Evolutionary conservation across 1,140 invertebrate genomes (phyloP), one percentile per base, ranked within the genome.

Genomic region (Drosophila kepulauana): DNA sequence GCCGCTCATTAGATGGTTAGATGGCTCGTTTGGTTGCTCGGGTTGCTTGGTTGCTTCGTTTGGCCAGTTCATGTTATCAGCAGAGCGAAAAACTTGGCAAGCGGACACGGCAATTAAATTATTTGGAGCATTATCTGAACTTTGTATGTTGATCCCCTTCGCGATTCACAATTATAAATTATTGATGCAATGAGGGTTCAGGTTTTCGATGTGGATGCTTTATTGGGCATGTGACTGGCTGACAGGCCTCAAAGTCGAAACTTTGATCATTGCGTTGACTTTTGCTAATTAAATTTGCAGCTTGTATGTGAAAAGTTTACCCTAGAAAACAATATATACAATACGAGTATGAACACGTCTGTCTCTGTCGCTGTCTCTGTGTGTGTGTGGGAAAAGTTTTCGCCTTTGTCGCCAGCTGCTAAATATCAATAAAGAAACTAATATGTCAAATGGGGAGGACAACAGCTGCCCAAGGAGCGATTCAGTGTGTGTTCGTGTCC

Each of bases 351-450:
- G 51, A 56, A 62, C 74, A 71, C 74, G 68, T 64, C 25, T 52
- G 15, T 49, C 35, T 7, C 7, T 38, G 30, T 30, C 4, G 4
- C 4, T 30, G 30, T 33, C 5, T 6, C 0, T 33, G 30, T 33
- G 6, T 33, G 30, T 33, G 30, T 33, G 30, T 33, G 30, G 52
- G 5, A 59, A 79, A 80, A 57, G 75, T 56, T 82, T 82, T 78
- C 43, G 25, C 33, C 41, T 15, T 30, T 81, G 75, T 85, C 78
- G 75, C 66, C 81, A 85, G 74, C 81, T 85, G 81, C 74, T 68
- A 81, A 85, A 81, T 78, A 85, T 85, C 81, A 85, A 85, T 85
- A 85, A 85, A 78, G 78, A 85, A 85, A 85, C 81, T 85, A 80
- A 85, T 85, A 85, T 85, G 78, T 85, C 81, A 85, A 75, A 80